These are phyloP conservation scores for Torymus texanus DNA, from an alignment of 2,888 invertebrate species.

Conservation along the genomic window DNA sequence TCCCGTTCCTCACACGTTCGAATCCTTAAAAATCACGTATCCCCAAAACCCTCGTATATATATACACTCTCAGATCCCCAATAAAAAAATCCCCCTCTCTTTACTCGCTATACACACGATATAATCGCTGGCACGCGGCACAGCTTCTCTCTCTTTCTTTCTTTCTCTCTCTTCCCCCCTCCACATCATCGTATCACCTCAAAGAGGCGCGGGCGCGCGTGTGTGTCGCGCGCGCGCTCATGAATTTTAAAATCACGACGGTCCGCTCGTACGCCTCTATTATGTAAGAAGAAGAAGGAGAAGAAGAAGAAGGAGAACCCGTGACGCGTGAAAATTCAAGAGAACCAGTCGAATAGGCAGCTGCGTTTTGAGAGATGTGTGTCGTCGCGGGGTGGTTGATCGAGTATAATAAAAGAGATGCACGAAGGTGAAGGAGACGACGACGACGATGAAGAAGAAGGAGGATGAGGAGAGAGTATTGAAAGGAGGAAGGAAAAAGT, in stretches of 20 bases:
- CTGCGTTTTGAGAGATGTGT: constrained; percentile 17
- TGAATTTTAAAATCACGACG: constrained; percentile 52
- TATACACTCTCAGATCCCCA: too few relatives aligned
- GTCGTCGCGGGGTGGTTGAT: neutral
- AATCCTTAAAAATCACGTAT: too few relatives aligned
- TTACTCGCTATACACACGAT: too few relatives aligned
- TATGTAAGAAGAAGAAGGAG: constrained; percentile 12
- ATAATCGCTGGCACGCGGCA: too few relatives aligned
- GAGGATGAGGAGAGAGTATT: neutral
- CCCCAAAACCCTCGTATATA: too few relatives aligned
- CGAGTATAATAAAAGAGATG: too few relatives aligned
- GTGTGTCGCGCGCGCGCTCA: constrained; percentile 1
- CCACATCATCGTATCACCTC: neutral
- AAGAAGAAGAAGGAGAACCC: constrained; percentile 23
- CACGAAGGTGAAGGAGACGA: too few relatives aligned
- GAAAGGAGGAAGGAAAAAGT: neutral
- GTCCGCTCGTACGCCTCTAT: neutral
- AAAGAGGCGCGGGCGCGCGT: neutral
- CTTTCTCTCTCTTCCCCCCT: constrained; percentile 8
- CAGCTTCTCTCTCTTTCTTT: constrained; percentile 11
- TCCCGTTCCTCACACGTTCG: neutral
- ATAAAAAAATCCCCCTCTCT: too few relatives aligned
- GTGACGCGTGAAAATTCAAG: constrained; percentile 56
- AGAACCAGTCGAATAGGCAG: constrained; percentile 6
- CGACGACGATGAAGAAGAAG: neutral